These are phyloP conservation scores for Ernsta delagoae DNA, from an alignment of 2,888 invertebrate genomes.

Conservation along the genomic window DNA sequence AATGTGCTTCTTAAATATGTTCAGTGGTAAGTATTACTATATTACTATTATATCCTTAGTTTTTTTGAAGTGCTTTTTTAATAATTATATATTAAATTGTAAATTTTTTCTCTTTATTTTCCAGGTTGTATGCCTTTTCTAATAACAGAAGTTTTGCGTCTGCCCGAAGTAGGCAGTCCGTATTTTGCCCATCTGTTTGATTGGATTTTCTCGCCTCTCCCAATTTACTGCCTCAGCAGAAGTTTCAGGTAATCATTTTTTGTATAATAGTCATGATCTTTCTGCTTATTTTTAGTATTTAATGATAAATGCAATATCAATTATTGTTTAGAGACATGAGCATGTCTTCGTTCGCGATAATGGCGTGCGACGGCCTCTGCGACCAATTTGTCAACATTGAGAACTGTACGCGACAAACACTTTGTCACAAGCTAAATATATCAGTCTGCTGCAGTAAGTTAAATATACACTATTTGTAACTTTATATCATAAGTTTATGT, in stretches of 20 bases:
- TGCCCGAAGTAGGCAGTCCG: constrained; percentile 86
- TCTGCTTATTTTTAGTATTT: not conserved
- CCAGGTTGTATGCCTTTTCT: constrained; percentile 91
- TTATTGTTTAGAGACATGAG: constrained; percentile 66
- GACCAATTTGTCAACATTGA: constrained; percentile 56
- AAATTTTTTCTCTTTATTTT: no score
- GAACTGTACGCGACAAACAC: constrained; percentile 70
- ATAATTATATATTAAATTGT: no score
- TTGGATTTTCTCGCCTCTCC: constrained; percentile 89
- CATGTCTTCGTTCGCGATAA: constrained; percentile 65
- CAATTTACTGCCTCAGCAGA: constrained; percentile 84
- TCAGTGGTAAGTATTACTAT: constrained; percentile 65
- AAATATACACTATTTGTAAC: not conserved
- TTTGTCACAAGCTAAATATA: constrained; percentile 67
- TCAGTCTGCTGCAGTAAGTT: constrained; percentile 79
- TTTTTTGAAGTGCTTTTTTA: no score
- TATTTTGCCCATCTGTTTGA: constrained; percentile 87
- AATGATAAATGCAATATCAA: not conserved
- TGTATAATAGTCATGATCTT: no score
- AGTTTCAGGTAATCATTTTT: constrained; percentile 66
- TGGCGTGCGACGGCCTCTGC: constrained; percentile 72
- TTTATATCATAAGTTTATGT: not conserved
- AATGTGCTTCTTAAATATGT: constrained; percentile 90
- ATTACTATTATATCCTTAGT: no score
- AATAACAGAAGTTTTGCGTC: constrained; percentile 87